Conservation (phyloP, 2,797 vertebrate genomes). For the Urosaurus nigricauda region DNA sequence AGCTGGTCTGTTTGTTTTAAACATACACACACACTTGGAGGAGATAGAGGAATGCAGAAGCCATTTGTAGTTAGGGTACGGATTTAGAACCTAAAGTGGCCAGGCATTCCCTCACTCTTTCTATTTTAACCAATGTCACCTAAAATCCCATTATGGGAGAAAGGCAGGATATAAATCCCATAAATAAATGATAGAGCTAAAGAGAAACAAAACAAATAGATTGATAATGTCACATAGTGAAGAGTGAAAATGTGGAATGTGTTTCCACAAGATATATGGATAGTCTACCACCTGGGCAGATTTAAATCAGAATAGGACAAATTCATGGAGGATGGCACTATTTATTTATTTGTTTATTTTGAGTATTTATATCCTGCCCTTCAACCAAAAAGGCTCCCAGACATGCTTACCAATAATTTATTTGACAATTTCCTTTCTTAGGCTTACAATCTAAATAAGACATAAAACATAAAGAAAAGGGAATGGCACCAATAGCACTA, state of each 20-base stretch:
- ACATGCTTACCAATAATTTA: too few species aligned
- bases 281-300: background rate
- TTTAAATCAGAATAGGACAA: background rate
- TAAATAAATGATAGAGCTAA: background rate
- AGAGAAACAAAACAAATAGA: background rate
- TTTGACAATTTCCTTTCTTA: too few species aligned
- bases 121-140: background rate
- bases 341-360: too few species aligned
- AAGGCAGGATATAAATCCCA: too few species aligned
- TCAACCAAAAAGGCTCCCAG: too few species aligned
- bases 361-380: too few species aligned
- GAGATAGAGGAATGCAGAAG: background rate
- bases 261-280: background rate
- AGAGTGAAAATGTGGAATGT: background rate
- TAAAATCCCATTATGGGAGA: too few species aligned
- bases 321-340: background rate
- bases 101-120: background rate
- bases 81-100: too few species aligned
- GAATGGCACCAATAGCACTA: too few species aligned
- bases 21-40: too few species aligned
- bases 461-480: too few species aligned
- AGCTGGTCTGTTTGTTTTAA: background rate
- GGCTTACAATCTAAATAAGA: too few species aligned
- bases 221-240: background rate
- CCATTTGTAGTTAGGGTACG: background rate